A percentile compares a stretch with the other conserved stretches of the same genome.
Conservation (phyloP, 2,113 vertebrate species). For the Rhizomys pruinosus region DNA sequence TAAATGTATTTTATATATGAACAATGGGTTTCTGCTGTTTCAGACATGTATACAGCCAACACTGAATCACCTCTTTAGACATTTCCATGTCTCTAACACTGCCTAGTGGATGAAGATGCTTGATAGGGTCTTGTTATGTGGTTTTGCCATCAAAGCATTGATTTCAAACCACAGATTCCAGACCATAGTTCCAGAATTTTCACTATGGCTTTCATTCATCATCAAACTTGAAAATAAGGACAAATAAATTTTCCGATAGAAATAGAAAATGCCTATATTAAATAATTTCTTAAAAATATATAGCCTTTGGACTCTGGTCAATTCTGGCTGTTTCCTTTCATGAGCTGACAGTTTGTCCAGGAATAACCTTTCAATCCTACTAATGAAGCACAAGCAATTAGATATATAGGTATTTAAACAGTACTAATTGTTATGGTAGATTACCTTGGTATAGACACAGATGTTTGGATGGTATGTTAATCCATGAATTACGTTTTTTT, state of each 20-base stretch:
- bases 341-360: too few relatives aligned
- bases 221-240: not conserved
- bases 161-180: not conserved
- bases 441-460: too few relatives aligned
- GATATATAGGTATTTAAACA: too few relatives aligned
- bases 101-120: not conserved
- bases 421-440: too few relatives aligned
- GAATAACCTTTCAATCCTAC: too few relatives aligned
- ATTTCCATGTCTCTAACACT: not conserved
- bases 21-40: not conserved
- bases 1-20: not conserved
- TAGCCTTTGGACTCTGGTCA: too few relatives aligned
- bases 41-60: not conserved
- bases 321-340: too few relatives aligned
- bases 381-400: too few relatives aligned
- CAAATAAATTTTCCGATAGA: not conserved
- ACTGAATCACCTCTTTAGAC: not conserved
- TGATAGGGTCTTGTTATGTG: not conserved
- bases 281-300: not conserved
- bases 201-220: not conserved
- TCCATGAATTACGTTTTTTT: too few relatives aligned
- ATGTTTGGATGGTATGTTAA: too few relatives aligned
- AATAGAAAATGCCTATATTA: not conserved
- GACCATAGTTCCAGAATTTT: not conserved
- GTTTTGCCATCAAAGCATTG: not conserved